phyloP scores from a whole-genome alignment of 2,888 invertebrate species.

The Gisinianus flammeolus region DNA sequence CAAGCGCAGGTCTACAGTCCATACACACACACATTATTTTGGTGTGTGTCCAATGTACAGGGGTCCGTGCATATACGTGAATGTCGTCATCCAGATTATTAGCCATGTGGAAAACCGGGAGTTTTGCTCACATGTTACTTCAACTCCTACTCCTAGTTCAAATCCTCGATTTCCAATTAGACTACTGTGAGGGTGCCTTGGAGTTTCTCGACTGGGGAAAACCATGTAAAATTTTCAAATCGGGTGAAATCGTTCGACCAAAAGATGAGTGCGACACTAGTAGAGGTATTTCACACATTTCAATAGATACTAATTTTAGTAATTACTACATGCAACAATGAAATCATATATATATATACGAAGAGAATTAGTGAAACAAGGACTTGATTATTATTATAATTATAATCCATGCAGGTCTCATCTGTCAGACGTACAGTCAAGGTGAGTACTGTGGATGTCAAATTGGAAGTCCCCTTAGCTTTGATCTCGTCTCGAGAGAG shows the following conservation, averaged over 20 bases:
- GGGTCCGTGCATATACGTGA: background rate
- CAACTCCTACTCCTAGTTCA: background rate
- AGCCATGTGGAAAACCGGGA: background rate
- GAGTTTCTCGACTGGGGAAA: constrained; percentile 32
- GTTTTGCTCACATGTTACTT: background rate
- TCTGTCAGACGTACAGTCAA: constrained; percentile 33
- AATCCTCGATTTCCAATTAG: background rate
- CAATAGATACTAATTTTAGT: too few species aligned
- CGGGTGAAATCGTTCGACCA: constrained; percentile 7
- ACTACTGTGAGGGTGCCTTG: background rate
- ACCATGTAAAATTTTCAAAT: background rate
- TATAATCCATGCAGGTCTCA: too few species aligned
- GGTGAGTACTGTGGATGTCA: constrained; percentile 36
- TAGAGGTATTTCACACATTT: too few species aligned
- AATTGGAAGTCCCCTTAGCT: constrained; percentile 14
- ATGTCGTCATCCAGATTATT: background rate
- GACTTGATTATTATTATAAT: too few species aligned
- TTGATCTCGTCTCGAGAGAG: constrained; percentile 25
- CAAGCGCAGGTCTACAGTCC: too few species aligned
- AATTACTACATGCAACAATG: too few species aligned
- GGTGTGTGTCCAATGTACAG: background rate
- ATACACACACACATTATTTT: background rate
- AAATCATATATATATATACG: too few species aligned
- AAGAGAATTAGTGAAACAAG: too few species aligned
- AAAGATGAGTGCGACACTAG: constrained; percentile 27